Conservation (phyloP, 1,140 invertebrate species). For the Ptiloglossa arizonensis region DNA sequence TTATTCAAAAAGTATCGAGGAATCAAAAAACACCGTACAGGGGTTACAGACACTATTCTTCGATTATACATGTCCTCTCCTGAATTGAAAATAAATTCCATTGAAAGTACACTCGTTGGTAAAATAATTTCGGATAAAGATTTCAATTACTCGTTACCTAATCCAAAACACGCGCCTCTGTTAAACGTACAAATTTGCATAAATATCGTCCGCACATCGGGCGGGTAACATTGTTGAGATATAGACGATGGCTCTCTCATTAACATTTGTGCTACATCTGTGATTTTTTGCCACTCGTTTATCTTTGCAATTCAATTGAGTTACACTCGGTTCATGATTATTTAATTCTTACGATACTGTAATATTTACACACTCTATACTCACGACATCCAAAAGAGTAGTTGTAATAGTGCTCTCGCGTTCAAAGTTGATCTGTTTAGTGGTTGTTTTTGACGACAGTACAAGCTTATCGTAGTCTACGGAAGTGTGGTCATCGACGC, state of each 20-base stretch:
- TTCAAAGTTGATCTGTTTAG: conserved; percentile 57
- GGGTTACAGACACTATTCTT: conserved; percentile 82
- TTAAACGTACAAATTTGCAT: conserved; percentile 76
- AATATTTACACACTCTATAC: conserved; percentile 27
- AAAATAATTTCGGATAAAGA: not conserved
- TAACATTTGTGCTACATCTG: conserved; percentile 70
- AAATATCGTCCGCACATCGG: conserved; percentile 71
- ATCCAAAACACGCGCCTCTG: conserved; percentile 76
- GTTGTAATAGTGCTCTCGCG: conserved; percentile 70
- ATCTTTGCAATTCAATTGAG: conserved; percentile 50
- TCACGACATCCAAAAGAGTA: conserved; percentile 73
- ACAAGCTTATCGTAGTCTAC: conserved; percentile 16
- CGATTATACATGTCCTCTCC: conserved; percentile 85
- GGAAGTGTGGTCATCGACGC: not conserved
- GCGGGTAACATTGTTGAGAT: conserved; percentile 62
- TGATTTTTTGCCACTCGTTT: conserved; percentile 75
- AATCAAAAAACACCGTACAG: conserved; percentile 83
- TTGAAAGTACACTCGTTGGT: not conserved
- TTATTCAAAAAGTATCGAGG: conserved; percentile 85
- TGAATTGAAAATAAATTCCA: conserved; percentile 74
- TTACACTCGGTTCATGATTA: no score
- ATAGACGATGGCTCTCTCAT: conserved; percentile 69
- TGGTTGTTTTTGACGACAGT: conserved; percentile 12
- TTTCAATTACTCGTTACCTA: conserved; percentile 61
- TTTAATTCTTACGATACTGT: no score